Evolutionary conservation across 2,113 vertebrate species (phyloP).

Genomic region (Oncorhynchus tshawytscha): DNA sequence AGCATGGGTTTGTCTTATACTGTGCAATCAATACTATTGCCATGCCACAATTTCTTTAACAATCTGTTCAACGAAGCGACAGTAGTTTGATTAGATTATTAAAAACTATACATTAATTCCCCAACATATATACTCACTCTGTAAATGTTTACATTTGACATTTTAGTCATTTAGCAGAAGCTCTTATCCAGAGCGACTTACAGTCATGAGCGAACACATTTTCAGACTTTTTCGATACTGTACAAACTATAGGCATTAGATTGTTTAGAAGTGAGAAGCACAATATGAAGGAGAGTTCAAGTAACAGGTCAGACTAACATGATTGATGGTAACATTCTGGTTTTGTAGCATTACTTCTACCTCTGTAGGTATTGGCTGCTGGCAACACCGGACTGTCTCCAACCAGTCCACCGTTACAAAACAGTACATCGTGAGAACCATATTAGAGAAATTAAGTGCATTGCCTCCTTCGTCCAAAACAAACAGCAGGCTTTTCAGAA

Average conservation of each 20-base stretch:
- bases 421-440: constrained; percentile 61
- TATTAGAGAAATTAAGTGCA: constrained; percentile 39
- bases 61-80: neutral
- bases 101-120: constrained; percentile 39
- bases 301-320: constrained; percentile 27
- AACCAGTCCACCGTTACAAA: constrained; percentile 32
- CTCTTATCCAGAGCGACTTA: too few relatives aligned
- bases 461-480: constrained; percentile 64
- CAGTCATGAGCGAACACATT: too few relatives aligned
- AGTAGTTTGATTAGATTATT: constrained; percentile 34
- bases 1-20: neutral
- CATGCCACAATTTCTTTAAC: constrained; percentile 11
- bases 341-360: constrained; percentile 42
- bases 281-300: constrained; percentile 20
- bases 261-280: constrained; percentile 10
- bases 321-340: constrained; percentile 42
- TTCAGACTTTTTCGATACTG: constrained; percentile 11
- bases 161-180: too few relatives aligned
- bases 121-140: constrained; percentile 11
- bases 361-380: constrained; percentile 35
- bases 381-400: constrained; percentile 49
- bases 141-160: too few relatives aligned
- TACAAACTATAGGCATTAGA: neutral
- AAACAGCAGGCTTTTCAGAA: constrained; percentile 70
- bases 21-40: constrained; percentile 16